Evolutionary conservation across 1,140 invertebrate genomes (phyloP), one percentile per base, ranked within the genome.

Genomic region (Chrysopa pallens): DNA sequence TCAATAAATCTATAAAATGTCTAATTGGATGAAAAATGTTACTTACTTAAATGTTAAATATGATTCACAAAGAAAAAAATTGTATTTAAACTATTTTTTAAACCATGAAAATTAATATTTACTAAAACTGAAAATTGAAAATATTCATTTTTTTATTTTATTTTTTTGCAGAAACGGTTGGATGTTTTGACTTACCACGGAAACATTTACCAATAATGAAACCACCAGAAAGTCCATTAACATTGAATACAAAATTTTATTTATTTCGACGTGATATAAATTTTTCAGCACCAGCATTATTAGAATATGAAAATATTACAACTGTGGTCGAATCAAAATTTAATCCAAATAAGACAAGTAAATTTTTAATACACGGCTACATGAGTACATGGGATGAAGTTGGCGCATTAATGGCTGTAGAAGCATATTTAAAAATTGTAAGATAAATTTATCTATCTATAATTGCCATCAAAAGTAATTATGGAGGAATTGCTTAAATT

Each of bases 361-460:
- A 76, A 49, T 66, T 78, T 12, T 63, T 78, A 4, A 64, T 77
- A 7, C 76, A 78, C 51, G 76, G 59, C 0, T 61, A 58, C 40
- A 53, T 54, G 46, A 54, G 55, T 33, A 52, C 47, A 45, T 61
- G 59, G 59, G 59, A 58, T 40, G 54, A 57, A 41, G 47, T 44
- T 35, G 54, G 52, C 9, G 50, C 46, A 3, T 28, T 59, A n/a
- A 46, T 50, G 15, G 48, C 48, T 2, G 49, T 50, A 1, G 47
- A 59, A 38, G 45, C 53, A 2, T 61, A 58, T 48, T 46, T 59
- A 13, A 53, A 61, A 47, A 45, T 60, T 40, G 59, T 61, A 51
- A 58, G 57, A 52, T n/a, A 31, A 13, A 29, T 33, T 7, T 31
- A 31, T 31, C 39, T 6, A 14, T 31, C n/a, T n/a, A n/a, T n/a